Evolutionary conservation across 2,113 vertebrate species (phyloP).

Genomic region (Oenanthe melanoleuca): DNA sequence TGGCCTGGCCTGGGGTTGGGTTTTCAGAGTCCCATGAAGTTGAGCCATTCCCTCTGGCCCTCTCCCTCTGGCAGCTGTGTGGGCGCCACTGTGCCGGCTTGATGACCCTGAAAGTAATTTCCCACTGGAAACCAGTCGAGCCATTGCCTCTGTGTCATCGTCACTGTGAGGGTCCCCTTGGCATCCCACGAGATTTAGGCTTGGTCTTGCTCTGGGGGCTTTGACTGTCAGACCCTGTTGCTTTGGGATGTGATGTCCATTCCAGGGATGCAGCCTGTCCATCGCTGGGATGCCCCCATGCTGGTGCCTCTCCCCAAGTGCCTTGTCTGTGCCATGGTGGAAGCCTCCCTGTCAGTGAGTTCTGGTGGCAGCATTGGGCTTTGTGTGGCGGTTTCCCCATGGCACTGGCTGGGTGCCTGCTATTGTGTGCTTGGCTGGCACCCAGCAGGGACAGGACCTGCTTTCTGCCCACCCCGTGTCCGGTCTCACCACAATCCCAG

Average conservation of each 20-base stretch:
- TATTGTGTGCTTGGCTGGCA: background rate
- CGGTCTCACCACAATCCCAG: rapidly evolving
- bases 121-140: rapidly evolving
- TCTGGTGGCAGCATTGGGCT: background rate
- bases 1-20: background rate
- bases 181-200: rapidly evolving
- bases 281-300: background rate
- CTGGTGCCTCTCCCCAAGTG: background rate
- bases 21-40: background rate
- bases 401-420: background rate
- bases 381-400: background rate
- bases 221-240: background rate
- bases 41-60: background rate
- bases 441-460: background rate
- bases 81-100: rapidly evolving
- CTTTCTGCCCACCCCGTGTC: background rate
- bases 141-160: rapidly evolving
- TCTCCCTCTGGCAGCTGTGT: background rate
- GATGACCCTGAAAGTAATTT: background rate
- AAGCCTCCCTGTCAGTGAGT: background rate
- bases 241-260: background rate
- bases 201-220: background rate
- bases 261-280: background rate
- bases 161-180: background rate
- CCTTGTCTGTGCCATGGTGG: background rate